Evolutionary conservation across 2,888 invertebrate species (phyloP).

Genomic region (Oxyteleia sp.): DNA sequence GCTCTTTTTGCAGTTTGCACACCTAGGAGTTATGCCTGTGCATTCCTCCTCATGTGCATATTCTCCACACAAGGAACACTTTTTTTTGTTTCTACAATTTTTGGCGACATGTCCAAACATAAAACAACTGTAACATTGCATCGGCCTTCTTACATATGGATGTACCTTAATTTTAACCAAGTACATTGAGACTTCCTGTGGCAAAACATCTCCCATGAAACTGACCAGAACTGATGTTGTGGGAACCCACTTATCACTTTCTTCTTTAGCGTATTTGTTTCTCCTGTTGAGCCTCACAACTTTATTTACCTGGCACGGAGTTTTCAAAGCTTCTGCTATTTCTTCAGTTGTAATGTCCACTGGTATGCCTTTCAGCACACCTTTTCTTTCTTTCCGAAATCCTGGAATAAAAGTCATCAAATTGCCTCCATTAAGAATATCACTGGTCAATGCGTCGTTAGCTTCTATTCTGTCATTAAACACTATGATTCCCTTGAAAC

Average conservation of each 20-base stretch:
- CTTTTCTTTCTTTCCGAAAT: too few relatives aligned
- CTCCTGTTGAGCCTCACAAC: not conserved
- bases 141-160: constrained; percentile 11
- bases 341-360: not conserved
- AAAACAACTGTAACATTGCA: constrained; percentile 22
- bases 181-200: not conserved
- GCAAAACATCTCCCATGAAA: constrained; percentile 4
- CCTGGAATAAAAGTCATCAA: not conserved
- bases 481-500: constrained; percentile 1
- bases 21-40: constrained; percentile 14
- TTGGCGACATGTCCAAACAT: constrained; percentile 13
- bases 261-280: not conserved
- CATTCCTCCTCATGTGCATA: not conserved
- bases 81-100: not conserved
- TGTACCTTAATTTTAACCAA: constrained; percentile 4
- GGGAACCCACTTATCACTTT: constrained; percentile 15
- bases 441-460: not conserved
- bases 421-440: not conserved
- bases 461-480: constrained; percentile 18
- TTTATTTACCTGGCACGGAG: too few relatives aligned
- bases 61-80: constrained; percentile 25
- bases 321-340: not conserved
- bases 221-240: constrained; percentile 1
- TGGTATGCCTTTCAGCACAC: not conserved
- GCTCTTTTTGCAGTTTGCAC: constrained; percentile 36